Conservation (phyloP, 1,140 invertebrate genomes). For the Drosophila nebulosa region DNA sequence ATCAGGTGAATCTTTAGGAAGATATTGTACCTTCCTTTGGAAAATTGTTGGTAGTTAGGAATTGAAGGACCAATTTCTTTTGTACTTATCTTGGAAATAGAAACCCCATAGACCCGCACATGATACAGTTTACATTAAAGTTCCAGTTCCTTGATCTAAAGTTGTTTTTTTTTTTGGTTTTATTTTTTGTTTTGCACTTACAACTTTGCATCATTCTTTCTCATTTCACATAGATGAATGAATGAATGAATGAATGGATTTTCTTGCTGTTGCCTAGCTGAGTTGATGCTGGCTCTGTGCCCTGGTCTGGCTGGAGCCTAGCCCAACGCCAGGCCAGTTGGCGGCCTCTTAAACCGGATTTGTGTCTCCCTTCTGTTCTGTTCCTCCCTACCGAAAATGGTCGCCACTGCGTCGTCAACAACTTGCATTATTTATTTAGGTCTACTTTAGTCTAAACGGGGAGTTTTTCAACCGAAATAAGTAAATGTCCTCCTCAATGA, state of each 20-base stretch:
- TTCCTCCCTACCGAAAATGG: not conserved
- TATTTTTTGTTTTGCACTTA: not conserved
- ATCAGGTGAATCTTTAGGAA: too few relatives aligned
- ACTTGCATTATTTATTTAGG: not conserved
- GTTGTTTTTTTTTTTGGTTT: not conserved
- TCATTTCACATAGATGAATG: slow-evolving; percentile 3
- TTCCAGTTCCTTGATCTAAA: not conserved
- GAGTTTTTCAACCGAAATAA: not conserved
- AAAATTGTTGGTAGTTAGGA: too few relatives aligned
- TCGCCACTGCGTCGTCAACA: not conserved
- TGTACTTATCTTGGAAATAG: not conserved
- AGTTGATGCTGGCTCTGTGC: not conserved
- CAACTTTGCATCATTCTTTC: not conserved
- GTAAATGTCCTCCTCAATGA: too few relatives aligned
- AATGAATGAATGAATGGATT: slow-evolving; percentile 3
- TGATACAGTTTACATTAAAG: not conserved
- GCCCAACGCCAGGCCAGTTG: not conserved
- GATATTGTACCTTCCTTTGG: not conserved
- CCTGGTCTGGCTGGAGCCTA: slow-evolving; percentile 3
- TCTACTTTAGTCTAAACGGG: slow-evolving; percentile 6
- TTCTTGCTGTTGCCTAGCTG: not conserved
- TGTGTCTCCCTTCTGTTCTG: not conserved
- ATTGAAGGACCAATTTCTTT: too few relatives aligned
- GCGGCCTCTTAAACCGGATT: slow-evolving; percentile 2
- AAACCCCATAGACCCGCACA: not conserved